Evolutionary conservation across 2,888 invertebrate genomes (phyloP).

Genomic region (Gerris lacustris): DNA sequence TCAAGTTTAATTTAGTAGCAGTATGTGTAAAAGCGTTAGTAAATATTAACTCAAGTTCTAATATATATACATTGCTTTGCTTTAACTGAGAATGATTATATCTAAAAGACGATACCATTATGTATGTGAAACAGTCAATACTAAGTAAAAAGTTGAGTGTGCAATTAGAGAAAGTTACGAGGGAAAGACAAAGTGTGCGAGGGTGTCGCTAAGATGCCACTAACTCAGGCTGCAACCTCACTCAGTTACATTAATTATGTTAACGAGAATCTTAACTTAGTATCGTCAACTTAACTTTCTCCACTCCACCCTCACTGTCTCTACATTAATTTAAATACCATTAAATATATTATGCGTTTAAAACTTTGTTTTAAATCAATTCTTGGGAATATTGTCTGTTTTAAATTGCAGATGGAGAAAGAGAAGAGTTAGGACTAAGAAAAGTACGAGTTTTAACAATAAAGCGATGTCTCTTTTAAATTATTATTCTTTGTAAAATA

Average conservation of each 20-base stretch:
- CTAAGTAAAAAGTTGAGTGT: neutral
- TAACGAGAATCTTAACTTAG: slow-evolving; percentile 1
- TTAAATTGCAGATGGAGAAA: neutral
- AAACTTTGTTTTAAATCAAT: neutral
- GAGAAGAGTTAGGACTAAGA: too few species aligned
- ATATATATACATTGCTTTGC: too few species aligned
- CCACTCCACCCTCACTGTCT: neutral
- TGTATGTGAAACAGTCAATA: neutral
- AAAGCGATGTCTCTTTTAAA: too few species aligned
- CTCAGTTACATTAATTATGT: neutral
- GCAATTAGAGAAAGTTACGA: neutral
- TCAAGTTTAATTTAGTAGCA: too few species aligned
- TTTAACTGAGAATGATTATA: too few species aligned
- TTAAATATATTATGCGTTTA: neutral
- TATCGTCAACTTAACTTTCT: neutral
- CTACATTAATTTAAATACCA: neutral
- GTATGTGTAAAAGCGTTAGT: too few species aligned
- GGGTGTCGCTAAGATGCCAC: neutral
- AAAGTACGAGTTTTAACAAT: too few species aligned
- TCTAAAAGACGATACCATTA: too few species aligned
- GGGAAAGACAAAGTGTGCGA: neutral
- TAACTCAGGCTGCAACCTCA: neutral
- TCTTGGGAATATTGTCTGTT: neutral
- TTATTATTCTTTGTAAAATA: too few species aligned
- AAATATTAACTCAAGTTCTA: too few species aligned